Conservation (phyloP, 2,888 invertebrate genomes). For the Byasa hedistus region DNA sequence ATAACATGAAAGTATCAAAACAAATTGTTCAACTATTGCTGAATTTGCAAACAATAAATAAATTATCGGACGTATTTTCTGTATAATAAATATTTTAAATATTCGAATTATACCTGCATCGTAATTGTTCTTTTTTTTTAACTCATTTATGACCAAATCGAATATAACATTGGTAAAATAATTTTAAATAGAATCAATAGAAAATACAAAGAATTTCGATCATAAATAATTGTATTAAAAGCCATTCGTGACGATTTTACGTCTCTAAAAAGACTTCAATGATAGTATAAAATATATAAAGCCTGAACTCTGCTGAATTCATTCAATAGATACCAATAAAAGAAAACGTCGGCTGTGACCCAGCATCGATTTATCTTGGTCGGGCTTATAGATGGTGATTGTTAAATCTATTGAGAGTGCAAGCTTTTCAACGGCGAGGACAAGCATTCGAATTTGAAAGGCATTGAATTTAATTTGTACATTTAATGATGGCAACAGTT, state of each 20-base stretch:
- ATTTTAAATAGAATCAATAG: too few relatives aligned
- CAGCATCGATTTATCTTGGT: constrained; percentile 20
- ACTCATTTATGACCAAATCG: too few relatives aligned
- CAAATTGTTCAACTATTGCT: background rate
- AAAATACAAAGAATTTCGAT: too few relatives aligned
- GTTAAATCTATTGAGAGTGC: constrained; percentile 15
- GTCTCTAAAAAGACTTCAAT: constrained; percentile 4
- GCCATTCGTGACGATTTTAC: background rate
- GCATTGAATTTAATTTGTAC: background rate
- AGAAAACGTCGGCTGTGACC: constrained; percentile 19
- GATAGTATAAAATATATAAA: constrained; percentile 9
- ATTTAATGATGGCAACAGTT: background rate
- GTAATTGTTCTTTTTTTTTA: too few relatives aligned
- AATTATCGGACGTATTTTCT: background rate
- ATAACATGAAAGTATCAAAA: background rate
- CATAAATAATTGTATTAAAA: background rate
- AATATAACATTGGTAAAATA: too few relatives aligned
- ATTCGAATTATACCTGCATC: too few relatives aligned
- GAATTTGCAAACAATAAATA: background rate
- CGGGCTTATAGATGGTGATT: constrained; percentile 16
- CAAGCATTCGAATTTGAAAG: constrained; percentile 7
- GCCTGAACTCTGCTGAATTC: constrained; percentile 12
- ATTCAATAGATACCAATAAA: constrained; percentile 14
- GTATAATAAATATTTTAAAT: too few relatives aligned
- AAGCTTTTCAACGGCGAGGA: background rate